Conservation (phyloP, 2,113 vertebrate genomes). For the Neotoma lepida region DNA sequence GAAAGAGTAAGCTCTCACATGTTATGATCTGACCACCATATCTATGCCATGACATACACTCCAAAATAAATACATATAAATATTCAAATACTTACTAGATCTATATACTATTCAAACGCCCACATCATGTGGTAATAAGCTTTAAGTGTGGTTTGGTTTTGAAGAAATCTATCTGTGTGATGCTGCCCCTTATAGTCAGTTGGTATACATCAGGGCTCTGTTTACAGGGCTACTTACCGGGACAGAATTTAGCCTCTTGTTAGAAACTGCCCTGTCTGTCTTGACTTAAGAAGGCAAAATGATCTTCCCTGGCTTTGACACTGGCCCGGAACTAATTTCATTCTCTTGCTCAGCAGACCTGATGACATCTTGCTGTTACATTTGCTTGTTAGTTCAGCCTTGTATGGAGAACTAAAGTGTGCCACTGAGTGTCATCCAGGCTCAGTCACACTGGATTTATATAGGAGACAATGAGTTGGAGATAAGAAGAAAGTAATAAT, state of each 20-base stretch:
- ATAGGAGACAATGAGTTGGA: slow-evolving; percentile 74
- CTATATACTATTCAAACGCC: neutral
- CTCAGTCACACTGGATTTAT: slow-evolving; percentile 81
- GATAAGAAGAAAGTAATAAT: slow-evolving; percentile 73
- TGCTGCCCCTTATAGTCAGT: slow-evolving; percentile 70
- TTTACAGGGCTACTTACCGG: slow-evolving; percentile 55
- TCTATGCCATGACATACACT: too few relatives aligned
- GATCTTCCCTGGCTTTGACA: slow-evolving; percentile 13
- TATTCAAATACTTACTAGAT: neutral
- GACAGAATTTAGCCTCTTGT: slow-evolving; percentile 44
- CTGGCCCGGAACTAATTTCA: slow-evolving; percentile 56
- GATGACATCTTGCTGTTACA: slow-evolving; percentile 75
- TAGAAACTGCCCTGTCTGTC: slow-evolving; percentile 53
- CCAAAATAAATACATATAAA: neutral
- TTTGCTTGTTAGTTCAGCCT: slow-evolving; percentile 77
- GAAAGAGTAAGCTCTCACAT: neutral
- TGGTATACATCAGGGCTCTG: slow-evolving; percentile 75
- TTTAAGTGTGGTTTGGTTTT: slow-evolving; percentile 71
- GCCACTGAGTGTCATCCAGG: slow-evolving; percentile 72
- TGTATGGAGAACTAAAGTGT: slow-evolving; percentile 74
- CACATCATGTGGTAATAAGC: neutral
- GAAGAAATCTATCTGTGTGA: slow-evolving; percentile 76
- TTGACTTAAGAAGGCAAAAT: slow-evolving; percentile 47
- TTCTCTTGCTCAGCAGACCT: slow-evolving; percentile 68
- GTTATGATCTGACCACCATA: neutral